These are phyloP conservation scores for Pterostichus niger DNA, from an alignment of 2,888 invertebrate genomes.

Conservation along the genomic window DNA sequence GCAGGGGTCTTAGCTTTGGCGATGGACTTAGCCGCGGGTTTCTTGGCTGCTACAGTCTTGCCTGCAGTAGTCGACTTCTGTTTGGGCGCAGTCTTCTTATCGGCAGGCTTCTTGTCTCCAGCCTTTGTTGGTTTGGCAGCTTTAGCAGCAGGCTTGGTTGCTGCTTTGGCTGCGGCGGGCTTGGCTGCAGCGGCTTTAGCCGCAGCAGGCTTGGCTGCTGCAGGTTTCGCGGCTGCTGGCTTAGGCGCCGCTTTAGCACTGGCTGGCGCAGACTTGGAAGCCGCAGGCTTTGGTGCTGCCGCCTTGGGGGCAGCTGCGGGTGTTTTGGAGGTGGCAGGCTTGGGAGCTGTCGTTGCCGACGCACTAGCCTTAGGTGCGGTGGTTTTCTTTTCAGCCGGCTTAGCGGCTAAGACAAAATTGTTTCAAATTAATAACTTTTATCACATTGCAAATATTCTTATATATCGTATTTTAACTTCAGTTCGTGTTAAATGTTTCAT, in stretches of 20 bases:
- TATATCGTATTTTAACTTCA: conserved; percentile 68
- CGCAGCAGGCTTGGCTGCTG: conserved; percentile 73
- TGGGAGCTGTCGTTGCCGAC: conserved; percentile 76
- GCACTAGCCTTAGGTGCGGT: conserved; percentile 76
- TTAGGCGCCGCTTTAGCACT: conserved; percentile 69
- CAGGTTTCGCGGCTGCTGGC: conserved; percentile 30
- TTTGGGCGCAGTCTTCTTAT: conserved; percentile 74
- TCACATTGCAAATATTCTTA: conserved; percentile 18
- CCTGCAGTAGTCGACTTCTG: conserved; percentile 71
- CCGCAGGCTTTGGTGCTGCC: conserved; percentile 77
- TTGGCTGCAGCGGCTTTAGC: conserved; percentile 75
- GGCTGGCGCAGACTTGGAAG: conserved; percentile 76
- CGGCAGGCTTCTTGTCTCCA: conserved; percentile 74
- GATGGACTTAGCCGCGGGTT: conserved; percentile 76
- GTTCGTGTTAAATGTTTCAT: conserved; percentile 71
- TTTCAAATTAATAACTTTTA: not conserved
- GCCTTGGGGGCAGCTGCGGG: conserved; percentile 75
- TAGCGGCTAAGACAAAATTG: conserved; percentile 77
- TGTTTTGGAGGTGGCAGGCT: conserved; percentile 75
- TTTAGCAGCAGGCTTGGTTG: conserved; percentile 76
- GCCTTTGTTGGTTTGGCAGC: conserved; percentile 72
- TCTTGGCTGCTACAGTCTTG: conserved; percentile 68
- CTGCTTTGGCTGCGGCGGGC: conserved; percentile 74
- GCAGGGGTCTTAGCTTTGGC: conserved; percentile 77
- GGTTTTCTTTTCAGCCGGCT: conserved; percentile 80